Conservation (phyloP, 1,140 invertebrate species). For the Euura lappo region DNA sequence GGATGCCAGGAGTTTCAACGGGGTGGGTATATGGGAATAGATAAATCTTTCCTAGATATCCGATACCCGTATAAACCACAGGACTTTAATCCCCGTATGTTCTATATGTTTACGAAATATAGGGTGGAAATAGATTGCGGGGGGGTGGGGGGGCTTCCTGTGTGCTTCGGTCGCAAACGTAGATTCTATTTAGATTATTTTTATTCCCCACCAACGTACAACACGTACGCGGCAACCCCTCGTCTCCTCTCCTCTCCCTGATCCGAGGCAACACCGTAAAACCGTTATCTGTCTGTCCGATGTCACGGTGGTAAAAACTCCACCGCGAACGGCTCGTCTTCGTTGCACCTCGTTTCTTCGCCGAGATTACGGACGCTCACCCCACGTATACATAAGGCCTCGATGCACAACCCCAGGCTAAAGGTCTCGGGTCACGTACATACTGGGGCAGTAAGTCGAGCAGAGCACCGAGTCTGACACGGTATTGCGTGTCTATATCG, state of each 20-base stretch:
- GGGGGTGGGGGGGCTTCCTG: background rate
- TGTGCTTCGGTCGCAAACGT: constrained; percentile 2
- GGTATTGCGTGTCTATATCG: background rate
- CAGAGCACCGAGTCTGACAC: background rate
- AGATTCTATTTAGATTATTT: constrained; percentile 17
- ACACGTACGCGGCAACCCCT: background rate
- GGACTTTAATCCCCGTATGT: background rate
- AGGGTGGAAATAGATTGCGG: background rate
- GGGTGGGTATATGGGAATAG: background rate
- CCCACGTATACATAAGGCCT: background rate
- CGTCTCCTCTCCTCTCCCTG: background rate
- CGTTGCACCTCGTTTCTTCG: background rate
- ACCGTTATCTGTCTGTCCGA: constrained; percentile 8
- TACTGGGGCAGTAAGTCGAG: constrained; percentile 2
- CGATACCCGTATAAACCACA: background rate
- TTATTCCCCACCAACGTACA: background rate
- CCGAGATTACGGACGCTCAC: background rate
- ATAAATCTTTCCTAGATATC: background rate
- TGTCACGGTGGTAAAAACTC: background rate
- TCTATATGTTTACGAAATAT: background rate
- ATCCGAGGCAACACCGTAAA: constrained; percentile 11
- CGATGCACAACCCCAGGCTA: background rate
- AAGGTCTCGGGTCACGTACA: background rate
- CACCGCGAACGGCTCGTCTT: background rate
- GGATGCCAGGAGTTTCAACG: too few species aligned